Base-by-base conservation (phyloP, 2,888 invertebrate genomes). In the Disparrhopalites patrizii region DNA sequence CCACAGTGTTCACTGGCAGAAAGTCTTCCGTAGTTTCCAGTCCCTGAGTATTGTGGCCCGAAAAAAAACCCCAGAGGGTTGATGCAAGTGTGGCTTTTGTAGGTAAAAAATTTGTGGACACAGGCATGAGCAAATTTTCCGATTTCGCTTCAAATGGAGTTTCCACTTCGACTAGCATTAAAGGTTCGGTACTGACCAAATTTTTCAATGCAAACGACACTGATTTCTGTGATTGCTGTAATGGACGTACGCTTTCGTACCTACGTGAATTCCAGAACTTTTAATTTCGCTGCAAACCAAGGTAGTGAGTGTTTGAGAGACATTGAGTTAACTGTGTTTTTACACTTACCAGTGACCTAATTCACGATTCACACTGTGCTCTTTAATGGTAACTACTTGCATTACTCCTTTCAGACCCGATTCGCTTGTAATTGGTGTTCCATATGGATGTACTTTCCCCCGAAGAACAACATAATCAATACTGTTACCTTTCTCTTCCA, bases 41-140 rank as follows among this genome's bases (percentile, higher is more conserved):
- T 18, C 74, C 74, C 52, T 70, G 66, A 2, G 73, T 67, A 33
- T 73, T 69, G 10, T 71, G 72, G 4, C 74, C 74, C 1, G 73
- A 71, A 51, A 75, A 73, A 51, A 75, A 75, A 43, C 73, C 73
- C 62, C 73, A 65, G 0, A 75, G 68, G 10, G 74, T 73, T n/a
- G 71, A 70, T 8, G 72, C 73, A 10, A 72, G 68, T 10, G 70
- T 67, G 10, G 43, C 25, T 15, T 56, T 33, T 23, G 72, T 54
- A n/a, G 74, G 74, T 3, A 67, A 67, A 40, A 75, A 75, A 40
- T 71, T 71, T 8, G 74, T 75, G 8, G 72, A 69, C 0, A 72
- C 70, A 3, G 74, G 70, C n/a, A 71, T 43, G 4, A 75, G 67
- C 30, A 75, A 58, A 57, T 69, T 69, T 30, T 71, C 72, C 10